These are phyloP conservation scores for Eucidaris tribuloides DNA, from an alignment of 35 echinoderm and acorn worm species.

Conservation along the genomic window DNA sequence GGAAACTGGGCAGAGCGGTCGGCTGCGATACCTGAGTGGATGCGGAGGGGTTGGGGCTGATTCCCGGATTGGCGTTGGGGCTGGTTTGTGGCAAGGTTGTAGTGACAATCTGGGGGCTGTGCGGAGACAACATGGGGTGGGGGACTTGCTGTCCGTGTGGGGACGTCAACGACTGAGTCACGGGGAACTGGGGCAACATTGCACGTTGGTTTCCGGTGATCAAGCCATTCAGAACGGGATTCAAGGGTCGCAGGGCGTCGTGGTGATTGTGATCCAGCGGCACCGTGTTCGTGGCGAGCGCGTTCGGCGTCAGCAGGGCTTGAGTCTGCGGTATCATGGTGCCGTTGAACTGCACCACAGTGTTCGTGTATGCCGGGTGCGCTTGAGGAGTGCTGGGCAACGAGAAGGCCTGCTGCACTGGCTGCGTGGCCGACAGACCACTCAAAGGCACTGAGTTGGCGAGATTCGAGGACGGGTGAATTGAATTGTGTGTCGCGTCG, in stretches of 20 bases:
- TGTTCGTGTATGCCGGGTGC: slow-evolving; percentile 27
- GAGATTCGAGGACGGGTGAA: slow-evolving; percentile 55
- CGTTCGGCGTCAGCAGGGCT: slow-evolving; percentile 28
- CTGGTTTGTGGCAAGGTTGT: slow-evolving; percentile 66
- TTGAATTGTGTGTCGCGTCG: slow-evolving; percentile 42
- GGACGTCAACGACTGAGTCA: slow-evolving; percentile 12
- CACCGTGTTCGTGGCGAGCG: slow-evolving; percentile 7
- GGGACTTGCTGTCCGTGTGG: slow-evolving; percentile 35
- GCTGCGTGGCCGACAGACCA: slow-evolving; percentile 40
- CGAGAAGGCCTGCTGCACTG: slow-evolving; percentile 48
- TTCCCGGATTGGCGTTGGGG: slow-evolving; percentile 29
- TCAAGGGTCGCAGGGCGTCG: slow-evolving; percentile 5
- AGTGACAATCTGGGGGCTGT: slow-evolving; percentile 51
- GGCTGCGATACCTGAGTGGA: slow-evolving; percentile 36
- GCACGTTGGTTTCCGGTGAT: slow-evolving; percentile 32
- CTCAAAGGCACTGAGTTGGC: slow-evolving; percentile 80
- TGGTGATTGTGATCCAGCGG: slow-evolving; percentile 18
- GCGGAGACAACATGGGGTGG: slow-evolving; percentile 53
- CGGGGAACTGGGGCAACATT: slow-evolving; percentile 31
- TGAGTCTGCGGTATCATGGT: slow-evolving; percentile 23
- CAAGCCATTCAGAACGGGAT: slow-evolving; percentile 29
- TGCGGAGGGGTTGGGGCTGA: slow-evolving; percentile 26
- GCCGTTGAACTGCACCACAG: slow-evolving; percentile 18
- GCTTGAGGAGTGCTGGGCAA: slow-evolving; percentile 37
- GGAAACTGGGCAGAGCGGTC: slow-evolving; percentile 68